Percentiles rank a stretch among this genome's conserved stretches.
phyloP scores from a whole-genome alignment of 2,888 invertebrate genomes.

The Epinotia ramella region DNA sequence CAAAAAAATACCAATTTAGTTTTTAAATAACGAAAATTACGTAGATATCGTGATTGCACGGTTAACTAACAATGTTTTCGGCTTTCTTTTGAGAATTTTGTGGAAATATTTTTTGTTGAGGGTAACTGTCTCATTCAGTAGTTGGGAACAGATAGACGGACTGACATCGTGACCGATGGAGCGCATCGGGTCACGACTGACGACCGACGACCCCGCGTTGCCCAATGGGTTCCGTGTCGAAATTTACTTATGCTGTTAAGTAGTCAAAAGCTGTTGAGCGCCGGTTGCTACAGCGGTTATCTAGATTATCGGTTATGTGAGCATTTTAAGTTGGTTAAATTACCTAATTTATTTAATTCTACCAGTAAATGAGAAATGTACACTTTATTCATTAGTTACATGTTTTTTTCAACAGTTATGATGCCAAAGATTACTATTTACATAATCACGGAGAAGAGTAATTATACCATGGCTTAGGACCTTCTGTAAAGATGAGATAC shows the following conservation, averaged over 20 bases:
- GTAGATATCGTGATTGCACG: constrained; percentile 72
- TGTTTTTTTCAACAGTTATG: not conserved
- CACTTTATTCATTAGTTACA: not conserved
- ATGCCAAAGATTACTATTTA: not conserved
- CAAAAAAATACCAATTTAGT: constrained; percentile 33
- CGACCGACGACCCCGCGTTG: constrained; percentile 57
- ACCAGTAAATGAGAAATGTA: not conserved
- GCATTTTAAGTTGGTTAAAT: not conserved
- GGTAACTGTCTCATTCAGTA: constrained; percentile 69
- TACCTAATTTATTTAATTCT: not conserved
- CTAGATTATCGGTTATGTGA: not conserved
- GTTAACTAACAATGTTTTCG: constrained; percentile 61
- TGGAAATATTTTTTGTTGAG: constrained; percentile 50
- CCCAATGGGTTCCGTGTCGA: constrained; percentile 56
- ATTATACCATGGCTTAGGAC: not conserved
- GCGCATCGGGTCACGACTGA: constrained; percentile 74
- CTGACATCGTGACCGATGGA: constrained; percentile 66
- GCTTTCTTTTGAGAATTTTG: constrained; percentile 57
- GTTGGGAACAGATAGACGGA: constrained; percentile 54
- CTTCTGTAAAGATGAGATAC: not conserved
- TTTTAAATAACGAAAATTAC: constrained; percentile 40
- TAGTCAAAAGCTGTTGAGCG: constrained; percentile 13
- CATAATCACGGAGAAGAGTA: too few species aligned
- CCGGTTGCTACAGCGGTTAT: constrained; percentile 6
- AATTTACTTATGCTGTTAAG: constrained; percentile 34